phyloP scores from a whole-genome alignment of 2,888 invertebrate species.

The Cerastis leucographa region DNA sequence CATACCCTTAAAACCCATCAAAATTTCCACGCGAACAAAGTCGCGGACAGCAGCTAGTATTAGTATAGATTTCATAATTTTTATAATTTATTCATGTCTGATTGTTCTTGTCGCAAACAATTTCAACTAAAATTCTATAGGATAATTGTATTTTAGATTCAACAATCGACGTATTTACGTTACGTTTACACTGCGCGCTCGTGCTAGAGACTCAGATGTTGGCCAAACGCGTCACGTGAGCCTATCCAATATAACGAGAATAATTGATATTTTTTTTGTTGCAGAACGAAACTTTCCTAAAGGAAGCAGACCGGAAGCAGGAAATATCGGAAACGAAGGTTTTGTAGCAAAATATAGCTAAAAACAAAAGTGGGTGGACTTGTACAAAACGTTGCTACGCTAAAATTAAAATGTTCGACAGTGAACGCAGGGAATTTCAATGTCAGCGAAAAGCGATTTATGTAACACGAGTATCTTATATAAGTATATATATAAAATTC shows the following conservation, averaged over 20 bases:
- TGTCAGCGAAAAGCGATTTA: slow-evolving; percentile 35
- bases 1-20: no score
- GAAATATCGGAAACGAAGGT: slow-evolving; percentile 53
- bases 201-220: not conserved
- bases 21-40: no score
- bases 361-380: slow-evolving; percentile 46
- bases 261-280: not conserved
- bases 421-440: slow-evolving; percentile 37
- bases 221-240: not conserved
- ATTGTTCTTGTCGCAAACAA: not conserved
- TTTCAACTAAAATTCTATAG: not conserved
- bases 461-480: no score
- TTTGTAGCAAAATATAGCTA: slow-evolving; percentile 30
- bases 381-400: slow-evolving; percentile 3
- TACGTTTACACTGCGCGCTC: not conserved
- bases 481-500: no score
- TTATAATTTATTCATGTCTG: no score
- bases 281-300: not conserved
- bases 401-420: slow-evolving; percentile 47
- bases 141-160: not conserved
- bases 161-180: not conserved
- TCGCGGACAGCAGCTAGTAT: no score
- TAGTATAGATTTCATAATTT: no score
- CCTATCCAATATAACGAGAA: not conserved
- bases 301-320: slow-evolving; percentile 38